These are phyloP conservation scores for Ophion obscuratus DNA, from an alignment of 2,888 invertebrate species.

Conservation along the genomic window DNA sequence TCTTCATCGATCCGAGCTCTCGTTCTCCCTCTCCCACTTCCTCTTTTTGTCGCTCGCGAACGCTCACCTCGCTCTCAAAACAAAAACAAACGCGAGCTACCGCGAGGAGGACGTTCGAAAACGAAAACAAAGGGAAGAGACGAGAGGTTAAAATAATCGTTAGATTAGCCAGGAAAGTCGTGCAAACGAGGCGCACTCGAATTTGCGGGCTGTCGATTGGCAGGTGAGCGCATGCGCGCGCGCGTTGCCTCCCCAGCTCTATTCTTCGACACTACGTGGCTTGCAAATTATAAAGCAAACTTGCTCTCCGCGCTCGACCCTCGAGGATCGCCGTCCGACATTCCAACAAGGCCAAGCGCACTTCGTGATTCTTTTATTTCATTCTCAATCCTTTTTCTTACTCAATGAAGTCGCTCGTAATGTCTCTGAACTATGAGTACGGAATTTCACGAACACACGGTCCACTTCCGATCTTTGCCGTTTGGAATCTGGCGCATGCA, in stretches of 20 bases:
- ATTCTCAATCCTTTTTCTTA: slow-evolving; percentile 21
- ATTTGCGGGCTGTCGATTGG: slow-evolving; percentile 60
- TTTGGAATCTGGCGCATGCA: neutral
- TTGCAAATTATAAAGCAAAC: slow-evolving; percentile 61
- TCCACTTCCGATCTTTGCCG: neutral
- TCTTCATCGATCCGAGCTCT: slow-evolving; percentile 26
- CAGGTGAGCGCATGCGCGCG: slow-evolving; percentile 54
- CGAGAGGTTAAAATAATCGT: slow-evolving; percentile 46
- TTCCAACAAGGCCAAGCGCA: slow-evolving; percentile 36
- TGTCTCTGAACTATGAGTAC: neutral
- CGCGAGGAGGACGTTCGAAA: slow-evolving; percentile 21
- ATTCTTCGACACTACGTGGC: slow-evolving; percentile 6
- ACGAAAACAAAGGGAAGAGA: slow-evolving; percentile 1
- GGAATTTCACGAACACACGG: neutral
- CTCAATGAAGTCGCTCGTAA: slow-evolving; percentile 17
- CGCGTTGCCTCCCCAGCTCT: neutral
- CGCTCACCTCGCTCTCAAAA: slow-evolving; percentile 6
- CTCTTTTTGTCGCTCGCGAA: slow-evolving; percentile 17
- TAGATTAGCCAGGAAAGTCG: slow-evolving; percentile 51
- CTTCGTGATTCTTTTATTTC: slow-evolving; percentile 46
- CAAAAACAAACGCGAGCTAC: slow-evolving; percentile 26
- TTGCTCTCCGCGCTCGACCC: slow-evolving; percentile 27
- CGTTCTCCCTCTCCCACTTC: neutral
- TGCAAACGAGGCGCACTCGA: slow-evolving; percentile 53
- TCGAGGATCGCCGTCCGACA: slow-evolving; percentile 8